These are phyloP conservation scores for Vollenhovia emeryi DNA, from an alignment of 1,140 invertebrate species.

Conservation along the genomic window DNA sequence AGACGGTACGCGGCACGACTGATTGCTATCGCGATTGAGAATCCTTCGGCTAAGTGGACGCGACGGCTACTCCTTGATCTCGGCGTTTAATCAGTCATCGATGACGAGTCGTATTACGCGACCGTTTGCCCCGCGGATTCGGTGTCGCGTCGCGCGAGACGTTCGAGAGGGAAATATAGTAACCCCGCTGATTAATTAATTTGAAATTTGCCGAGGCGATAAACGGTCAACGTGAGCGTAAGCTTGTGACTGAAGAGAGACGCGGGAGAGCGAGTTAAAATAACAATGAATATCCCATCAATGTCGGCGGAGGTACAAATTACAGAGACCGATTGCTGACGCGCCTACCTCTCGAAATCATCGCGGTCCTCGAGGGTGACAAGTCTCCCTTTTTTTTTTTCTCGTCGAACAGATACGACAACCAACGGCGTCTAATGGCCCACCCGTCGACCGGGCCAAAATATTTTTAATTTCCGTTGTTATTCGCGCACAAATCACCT, in stretches of 20 bases:
- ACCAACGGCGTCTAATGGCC: slow-evolving; percentile 49
- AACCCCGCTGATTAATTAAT: slow-evolving; percentile 25
- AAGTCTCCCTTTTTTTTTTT: slow-evolving; percentile 66
- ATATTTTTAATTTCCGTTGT: slow-evolving; percentile 38
- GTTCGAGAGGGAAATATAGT: neutral
- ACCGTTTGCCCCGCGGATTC: slow-evolving; percentile 39
- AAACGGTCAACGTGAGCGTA: neutral
- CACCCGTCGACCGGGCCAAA: neutral
- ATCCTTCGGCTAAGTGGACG: slow-evolving; percentile 59
- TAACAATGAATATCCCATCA: slow-evolving; percentile 78
- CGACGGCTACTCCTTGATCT: slow-evolving; percentile 52
- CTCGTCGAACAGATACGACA: slow-evolving; percentile 21
- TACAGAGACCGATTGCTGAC: slow-evolving; percentile 79
- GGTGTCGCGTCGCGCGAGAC: slow-evolving; percentile 51
- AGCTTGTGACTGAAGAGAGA: slow-evolving; percentile 61
- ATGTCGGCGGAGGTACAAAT: slow-evolving; percentile 80
- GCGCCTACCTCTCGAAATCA: slow-evolving; percentile 71
- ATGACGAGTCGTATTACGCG: slow-evolving; percentile 50
- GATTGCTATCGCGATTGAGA: slow-evolving; percentile 58
- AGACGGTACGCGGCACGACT: slow-evolving; percentile 36
- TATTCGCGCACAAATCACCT: slow-evolving; percentile 1
- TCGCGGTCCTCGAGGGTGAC: slow-evolving; percentile 76
- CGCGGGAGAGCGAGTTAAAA: slow-evolving; percentile 67
- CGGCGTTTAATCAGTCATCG: slow-evolving; percentile 47
- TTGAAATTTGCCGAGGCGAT: neutral